Base-by-base conservation (phyloP, 2,888 invertebrate genomes). In the Diarsia brunnea region DNA sequence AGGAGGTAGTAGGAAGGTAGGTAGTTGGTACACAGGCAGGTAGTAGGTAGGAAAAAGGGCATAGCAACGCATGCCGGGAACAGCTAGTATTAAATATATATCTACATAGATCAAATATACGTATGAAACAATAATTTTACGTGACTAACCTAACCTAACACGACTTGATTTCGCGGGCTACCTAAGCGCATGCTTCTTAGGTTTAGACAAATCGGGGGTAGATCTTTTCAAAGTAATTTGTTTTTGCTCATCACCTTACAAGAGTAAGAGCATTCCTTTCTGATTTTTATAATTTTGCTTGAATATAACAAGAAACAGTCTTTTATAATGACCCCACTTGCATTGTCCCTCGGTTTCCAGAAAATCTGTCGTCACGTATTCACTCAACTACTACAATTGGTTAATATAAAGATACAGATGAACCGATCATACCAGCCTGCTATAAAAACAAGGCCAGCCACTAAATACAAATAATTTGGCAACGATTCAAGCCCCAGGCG, bases 391-490 rank as follows among this genome's bases (percentile, higher is more conserved):
- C 7, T n/a, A 19, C 14, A 4, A 63, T 43, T 43, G 63, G n/a
- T 63, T 43, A 4, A n/a, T 43, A 43, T n/a, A 58, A 21, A 65
- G 3, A 49, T 49, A 60, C 27, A 66, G 3, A 49, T 49, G 19
- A 49, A 72, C n/a, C 31, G 47, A 58, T 47, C 47, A 47, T 24
- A 16, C 1, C 19, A 55, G 4, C 55, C 55, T 21, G 47, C 24
- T 73, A 73, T 8, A 16, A 3, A 8, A 58, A 16, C 38, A 58
- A 24, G 55, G 4, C 3, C 24, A 19, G 7, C 24, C 72, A 24
- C 11, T 11, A n/a, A 47, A n/a, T 21, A 24, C 14, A 49, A 12
- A 74, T 61, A 47, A 66, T 80, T 80, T 64, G 63, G 71, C 51
- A 58, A 55, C 55, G 49, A 27, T 55, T 60, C 66, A 67, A 63